Evolutionary conservation across 2,888 invertebrate species (phyloP).

Genomic region (Leucozona laternaria): DNA sequence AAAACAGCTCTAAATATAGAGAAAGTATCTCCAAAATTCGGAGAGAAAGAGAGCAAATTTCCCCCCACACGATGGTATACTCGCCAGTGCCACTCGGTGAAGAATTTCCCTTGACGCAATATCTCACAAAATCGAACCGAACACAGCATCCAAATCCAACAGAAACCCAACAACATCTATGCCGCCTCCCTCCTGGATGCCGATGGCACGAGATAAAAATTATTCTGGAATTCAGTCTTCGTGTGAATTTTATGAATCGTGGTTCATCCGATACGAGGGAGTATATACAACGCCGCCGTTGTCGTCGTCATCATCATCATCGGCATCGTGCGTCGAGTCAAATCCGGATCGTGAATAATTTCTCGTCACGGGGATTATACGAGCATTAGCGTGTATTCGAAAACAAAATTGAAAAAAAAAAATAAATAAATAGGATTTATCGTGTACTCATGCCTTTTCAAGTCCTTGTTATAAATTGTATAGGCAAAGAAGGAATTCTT

Average conservation of each 20-base stretch:
- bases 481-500: constrained; percentile 26
- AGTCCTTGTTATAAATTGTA: constrained; percentile 1
- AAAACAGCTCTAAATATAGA: constrained; percentile 46
- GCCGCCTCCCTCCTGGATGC: constrained; percentile 39
- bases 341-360: constrained; percentile 31
- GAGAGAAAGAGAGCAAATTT: constrained; percentile 26
- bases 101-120: constrained; percentile 67
- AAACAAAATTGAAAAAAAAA: neutral
- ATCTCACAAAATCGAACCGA: constrained; percentile 37
- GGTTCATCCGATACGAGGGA: constrained; percentile 74
- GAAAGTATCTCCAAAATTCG: constrained; percentile 20
- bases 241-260: constrained; percentile 82
- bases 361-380: constrained; percentile 30
- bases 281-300: neutral
- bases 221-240: constrained; percentile 80
- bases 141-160: constrained; percentile 61
- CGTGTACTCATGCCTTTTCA: constrained; percentile 2
- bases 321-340: constrained; percentile 6
- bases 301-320: neutral
- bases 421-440: constrained; percentile 5
- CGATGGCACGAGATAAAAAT: constrained; percentile 64
- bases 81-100: too few relatives aligned
- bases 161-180: constrained; percentile 38
- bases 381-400: constrained; percentile 2
- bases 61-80: constrained; percentile 3